Percentiles rank a stretch among this genome's conserved stretches.
phyloP scores from a whole-genome alignment of 2,797 vertebrate genomes.

The Acanthurus leucopareius region DNA sequence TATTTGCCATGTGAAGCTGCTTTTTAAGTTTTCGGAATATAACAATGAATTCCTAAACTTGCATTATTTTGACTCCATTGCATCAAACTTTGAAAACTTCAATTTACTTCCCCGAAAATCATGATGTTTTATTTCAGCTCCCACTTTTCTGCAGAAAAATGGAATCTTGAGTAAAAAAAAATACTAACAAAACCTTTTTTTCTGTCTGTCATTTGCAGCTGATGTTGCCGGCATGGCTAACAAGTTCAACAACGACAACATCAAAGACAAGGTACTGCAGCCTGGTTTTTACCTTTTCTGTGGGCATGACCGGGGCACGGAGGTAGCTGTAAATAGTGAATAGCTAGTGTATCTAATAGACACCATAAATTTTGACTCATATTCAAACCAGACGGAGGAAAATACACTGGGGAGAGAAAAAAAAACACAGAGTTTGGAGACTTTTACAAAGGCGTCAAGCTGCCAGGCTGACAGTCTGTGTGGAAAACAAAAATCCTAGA shows the following conservation, averaged over 20 bases:
- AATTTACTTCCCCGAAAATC: background rate
- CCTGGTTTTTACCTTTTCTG: background rate
- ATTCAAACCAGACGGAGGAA: constrained; percentile 19
- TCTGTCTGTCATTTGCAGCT: constrained; percentile 67
- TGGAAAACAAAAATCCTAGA: constrained; percentile 69
- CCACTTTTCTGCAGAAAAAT: too few species aligned
- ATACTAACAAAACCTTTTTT: background rate
- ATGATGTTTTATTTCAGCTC: background rate
- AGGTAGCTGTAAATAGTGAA: background rate
- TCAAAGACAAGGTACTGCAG: constrained; percentile 82
- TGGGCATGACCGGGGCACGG: background rate
- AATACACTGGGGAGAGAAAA: constrained; percentile 26
- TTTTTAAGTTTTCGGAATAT: background rate
- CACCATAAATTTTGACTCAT: constrained; percentile 26
- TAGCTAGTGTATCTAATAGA: background rate
- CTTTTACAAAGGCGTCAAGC: constrained; percentile 35
- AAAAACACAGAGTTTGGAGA: constrained; percentile 42
- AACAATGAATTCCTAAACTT: background rate
- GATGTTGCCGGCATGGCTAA: constrained; percentile 80
- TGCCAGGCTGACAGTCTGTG: constrained; percentile 46
- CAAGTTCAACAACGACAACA: constrained; percentile 87
- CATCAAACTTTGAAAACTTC: background rate
- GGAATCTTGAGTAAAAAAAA: background rate
- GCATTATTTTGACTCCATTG: background rate
- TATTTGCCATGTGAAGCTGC: background rate